Evolutionary conservation across 2,888 invertebrate genomes (phyloP), one percentile per base, ranked within the genome.

Genomic region (Scaptomyza tumidula): DNA sequence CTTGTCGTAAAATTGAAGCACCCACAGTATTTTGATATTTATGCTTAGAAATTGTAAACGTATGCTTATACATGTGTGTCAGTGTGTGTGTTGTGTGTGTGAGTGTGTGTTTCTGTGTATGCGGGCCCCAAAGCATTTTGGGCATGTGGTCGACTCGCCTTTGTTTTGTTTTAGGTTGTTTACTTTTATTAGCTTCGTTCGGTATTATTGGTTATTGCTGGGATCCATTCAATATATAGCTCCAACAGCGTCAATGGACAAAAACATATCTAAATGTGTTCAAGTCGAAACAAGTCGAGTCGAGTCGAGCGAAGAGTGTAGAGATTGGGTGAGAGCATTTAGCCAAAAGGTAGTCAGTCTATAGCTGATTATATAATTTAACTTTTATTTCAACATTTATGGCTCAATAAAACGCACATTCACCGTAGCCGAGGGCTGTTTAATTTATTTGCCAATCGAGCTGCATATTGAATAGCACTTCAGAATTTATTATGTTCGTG

Each of bases 321-420:
- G 37, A n/a, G 29, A 33, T 27, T 13, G 37, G 37, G 14, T 19
- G 58, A 6, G 14, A 35, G 44, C 64, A 72, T 75, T 70, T 70
- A 73, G 78, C 59, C 71, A 67, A 68, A 74, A 67, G 78, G 69
- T 66, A 61, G 65, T 70, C 77, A 60, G 65, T 68, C 74, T 66
- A 71, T 59, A 45, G 70, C 58, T 59, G 69, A 71, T 71, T 70
- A 72, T 81, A 77, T 80, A 86, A 78, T 84, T 87, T 81, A 81
- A 85, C 85, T 81, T 84, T 84, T 87, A 84, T 87, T 76, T 77
- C 82, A 57, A 72, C 79, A 81, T 84, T 84, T 84, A 84, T 84
- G 62, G 87, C 85, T 78, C 82, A 84, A 84, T 84, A 87, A 87
- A 85, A 64, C 61, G 76, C 76, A 81, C 58, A 60, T 43, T 41